Percentiles rank a stretch among this genome's conserved stretches.
phyloP scores from a whole-genome alignment of 2,888 invertebrate genomes.

The Protonemura montana region DNA sequence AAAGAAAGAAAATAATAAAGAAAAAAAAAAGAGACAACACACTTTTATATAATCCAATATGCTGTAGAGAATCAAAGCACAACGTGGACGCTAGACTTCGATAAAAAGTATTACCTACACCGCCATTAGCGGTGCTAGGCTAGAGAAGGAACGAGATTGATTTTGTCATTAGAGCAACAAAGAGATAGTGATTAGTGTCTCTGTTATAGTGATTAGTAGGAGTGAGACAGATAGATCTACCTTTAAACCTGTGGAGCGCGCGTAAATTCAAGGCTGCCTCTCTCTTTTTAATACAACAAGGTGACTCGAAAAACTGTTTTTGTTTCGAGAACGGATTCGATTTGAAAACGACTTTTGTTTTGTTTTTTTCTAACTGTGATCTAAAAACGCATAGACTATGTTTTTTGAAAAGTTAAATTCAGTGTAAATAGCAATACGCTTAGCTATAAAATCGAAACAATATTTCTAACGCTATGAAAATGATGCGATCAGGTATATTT shows the following conservation, averaged over 20 bases:
- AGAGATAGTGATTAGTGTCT: conserved; percentile 34
- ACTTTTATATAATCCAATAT: background rate
- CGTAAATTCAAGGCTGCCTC: conserved; percentile 48
- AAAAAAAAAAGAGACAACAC: too few species aligned
- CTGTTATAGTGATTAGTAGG: conserved; percentile 27
- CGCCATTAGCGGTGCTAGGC: background rate
- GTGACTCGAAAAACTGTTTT: background rate
- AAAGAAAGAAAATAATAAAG: background rate
- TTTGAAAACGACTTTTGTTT: conserved; percentile 26
- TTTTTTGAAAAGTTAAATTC: too few species aligned
- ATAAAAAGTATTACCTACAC: conserved; percentile 13
- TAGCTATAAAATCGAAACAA: too few species aligned
- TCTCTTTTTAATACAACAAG: conserved; percentile 23
- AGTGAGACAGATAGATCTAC: conserved; percentile 40
- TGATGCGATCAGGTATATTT: background rate
- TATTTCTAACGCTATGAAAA: background rate
- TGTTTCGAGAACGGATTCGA: background rate
- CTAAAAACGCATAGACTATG: too few species aligned
- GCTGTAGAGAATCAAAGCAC: background rate
- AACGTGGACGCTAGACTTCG: background rate
- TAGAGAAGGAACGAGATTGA: conserved; percentile 24
- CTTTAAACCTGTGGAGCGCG: conserved; percentile 33
- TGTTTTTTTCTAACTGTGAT: background rate
- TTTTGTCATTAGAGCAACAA: conserved; percentile 17
- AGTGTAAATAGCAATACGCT: too few species aligned